Percentiles rank a stretch among this genome's conserved stretches.
Conservation (phyloP, 2,888 invertebrate species). For the Lepidocyrtoides sp. region DNA sequence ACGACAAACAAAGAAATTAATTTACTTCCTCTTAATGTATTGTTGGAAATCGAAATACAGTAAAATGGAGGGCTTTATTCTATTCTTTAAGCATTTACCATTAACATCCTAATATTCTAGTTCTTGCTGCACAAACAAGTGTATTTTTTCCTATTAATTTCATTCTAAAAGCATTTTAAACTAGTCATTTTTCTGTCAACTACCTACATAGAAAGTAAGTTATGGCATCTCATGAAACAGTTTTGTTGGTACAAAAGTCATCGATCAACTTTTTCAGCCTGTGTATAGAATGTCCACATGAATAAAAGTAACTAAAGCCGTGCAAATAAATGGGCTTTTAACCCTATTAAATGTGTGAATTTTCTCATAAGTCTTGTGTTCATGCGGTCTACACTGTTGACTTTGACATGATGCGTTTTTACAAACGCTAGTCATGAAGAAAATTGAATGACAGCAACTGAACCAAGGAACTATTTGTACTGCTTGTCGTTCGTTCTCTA, state of each 20-base stretch:
- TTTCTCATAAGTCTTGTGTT: conserved; percentile 59
- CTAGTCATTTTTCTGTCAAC: not conserved
- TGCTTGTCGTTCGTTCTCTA: not conserved
- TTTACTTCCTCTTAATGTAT: not conserved
- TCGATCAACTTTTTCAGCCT: conserved; percentile 12
- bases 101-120: too few relatives aligned
- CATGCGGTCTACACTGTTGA: not conserved
- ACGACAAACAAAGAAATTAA: not conserved
- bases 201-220: not conserved
- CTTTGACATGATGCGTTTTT: not conserved
- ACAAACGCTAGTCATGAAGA: not conserved
- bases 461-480: not conserved
- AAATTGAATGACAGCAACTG: conserved; percentile 9
- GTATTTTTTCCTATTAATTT: not conserved
- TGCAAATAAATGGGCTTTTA: conserved; percentile 4
- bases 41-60: too few relatives aligned
- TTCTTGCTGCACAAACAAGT: too few relatives aligned
- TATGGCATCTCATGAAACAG: conserved; percentile 5
- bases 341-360: conserved; percentile 58
- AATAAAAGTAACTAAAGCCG: not conserved
- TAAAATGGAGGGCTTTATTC: too few relatives aligned
- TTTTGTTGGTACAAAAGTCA: not conserved
- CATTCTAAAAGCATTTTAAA: not conserved
- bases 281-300: too few relatives aligned
- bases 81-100: too few relatives aligned